Base-by-base conservation (phyloP, 2,888 invertebrate species). In the Teleogryllus oceanicus region DNA sequence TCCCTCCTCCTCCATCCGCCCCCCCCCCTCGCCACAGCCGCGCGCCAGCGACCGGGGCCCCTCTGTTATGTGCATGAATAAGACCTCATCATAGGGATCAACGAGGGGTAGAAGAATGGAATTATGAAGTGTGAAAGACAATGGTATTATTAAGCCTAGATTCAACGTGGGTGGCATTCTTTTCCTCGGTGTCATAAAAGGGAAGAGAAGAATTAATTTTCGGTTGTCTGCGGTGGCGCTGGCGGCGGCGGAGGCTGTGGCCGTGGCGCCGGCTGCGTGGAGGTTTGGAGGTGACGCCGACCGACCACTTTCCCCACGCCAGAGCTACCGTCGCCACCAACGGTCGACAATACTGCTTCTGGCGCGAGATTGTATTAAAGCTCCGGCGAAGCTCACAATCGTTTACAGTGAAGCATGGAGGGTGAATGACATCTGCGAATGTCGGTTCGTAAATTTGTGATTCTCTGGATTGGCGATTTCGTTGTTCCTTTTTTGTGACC, bases 91-190 rank as follows among this genome's bases (percentile, higher is more conserved):
- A 37, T 37, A 37, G 37, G 37, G 37, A 37, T 37, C 37, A 37
- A 37, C 37, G 76, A 76, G 24, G 24, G 24, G 76, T n/a, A 50
- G 37, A 76, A 49, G 74, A 74, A 79, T 77, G 74, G 77, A 77
- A 79, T 78, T 79, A 78, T 81, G 75, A 81, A 81, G 80, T 51
- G 79, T 49, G 20, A 21, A 37, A 76, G 80, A 81, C 81, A 81
- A 81, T 80, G 76, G 80, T 50, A 76, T 75, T 80, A 80, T 80
- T 78, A 74, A 74, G 74, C 18, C 74, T 74, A 20, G 18, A 74
- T n/a, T 18, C n/a, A 20, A 74, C 18, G 74, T 18, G 74, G n/a
- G 74, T 18, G 74, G 74, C 18, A 20, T 20, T 20, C 74, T 37
- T 37, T 37, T 37, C 37, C 37, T 37, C 37, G 37, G 37, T 37